Percentiles rank a stretch among this genome's conserved stretches.
These are phyloP conservation scores for Calameuta idolon DNA, from an alignment of 2,888 invertebrate genomes.

Conservation along the genomic window DNA sequence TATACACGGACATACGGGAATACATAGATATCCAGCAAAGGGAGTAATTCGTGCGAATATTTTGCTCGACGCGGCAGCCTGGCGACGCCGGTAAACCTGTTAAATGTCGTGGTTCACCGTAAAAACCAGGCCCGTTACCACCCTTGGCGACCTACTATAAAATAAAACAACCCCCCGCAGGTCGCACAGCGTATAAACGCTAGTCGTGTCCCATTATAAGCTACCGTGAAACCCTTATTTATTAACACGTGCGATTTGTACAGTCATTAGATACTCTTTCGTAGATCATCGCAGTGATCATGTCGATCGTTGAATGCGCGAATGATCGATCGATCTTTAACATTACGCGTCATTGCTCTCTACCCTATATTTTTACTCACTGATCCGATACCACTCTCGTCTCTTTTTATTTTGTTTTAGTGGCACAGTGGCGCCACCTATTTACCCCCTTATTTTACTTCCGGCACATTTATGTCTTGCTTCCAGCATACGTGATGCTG, in stretches of 20 bases:
- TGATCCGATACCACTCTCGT: neutral
- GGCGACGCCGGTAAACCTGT: conserved; percentile 58
- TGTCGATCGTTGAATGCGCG: neutral
- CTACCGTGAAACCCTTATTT: neutral
- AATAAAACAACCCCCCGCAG: conserved; percentile 53
- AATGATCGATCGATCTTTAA: neutral
- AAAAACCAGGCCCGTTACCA: conserved; percentile 56
- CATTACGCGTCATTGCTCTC: neutral
- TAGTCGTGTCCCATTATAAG: neutral
- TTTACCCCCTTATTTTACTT: conserved; percentile 52
- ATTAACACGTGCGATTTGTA: neutral
- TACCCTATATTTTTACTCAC: neutral
- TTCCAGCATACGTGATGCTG: conserved; percentile 52
- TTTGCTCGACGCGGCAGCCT: conserved; percentile 16
- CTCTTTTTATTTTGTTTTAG: conserved; percentile 26
- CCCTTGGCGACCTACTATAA: conserved; percentile 42
- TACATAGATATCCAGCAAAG: neutral
- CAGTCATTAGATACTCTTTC: neutral
- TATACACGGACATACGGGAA: neutral
- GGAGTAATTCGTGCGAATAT: conserved; percentile 2
- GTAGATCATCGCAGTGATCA: neutral
- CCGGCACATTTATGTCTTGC: conserved; percentile 62
- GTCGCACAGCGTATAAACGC: conserved; percentile 13
- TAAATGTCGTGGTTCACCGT: conserved; percentile 66
- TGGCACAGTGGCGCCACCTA: conserved; percentile 57